Evolutionary conservation across 2,113 vertebrate genomes (phyloP).

Genomic region (Rhynchomys soricoides): DNA sequence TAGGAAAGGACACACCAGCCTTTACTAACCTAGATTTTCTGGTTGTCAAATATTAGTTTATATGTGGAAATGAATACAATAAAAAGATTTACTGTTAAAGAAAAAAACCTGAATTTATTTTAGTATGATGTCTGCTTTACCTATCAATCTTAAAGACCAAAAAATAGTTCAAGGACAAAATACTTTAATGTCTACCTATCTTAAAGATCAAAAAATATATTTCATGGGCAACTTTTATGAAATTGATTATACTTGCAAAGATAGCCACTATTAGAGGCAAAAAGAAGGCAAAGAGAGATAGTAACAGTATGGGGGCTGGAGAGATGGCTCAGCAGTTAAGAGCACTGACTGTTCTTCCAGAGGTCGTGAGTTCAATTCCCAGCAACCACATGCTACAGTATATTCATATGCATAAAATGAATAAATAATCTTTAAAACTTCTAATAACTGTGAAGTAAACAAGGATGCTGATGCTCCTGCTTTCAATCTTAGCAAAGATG

Average conservation of each 20-base stretch:
- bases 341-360: no score
- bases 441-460: neutral
- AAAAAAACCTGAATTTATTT: neutral
- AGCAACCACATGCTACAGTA: no score
- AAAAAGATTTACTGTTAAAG: neutral
- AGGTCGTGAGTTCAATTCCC: no score
- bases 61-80: neutral
- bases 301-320: neutral
- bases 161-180: neutral
- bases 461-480: neutral
- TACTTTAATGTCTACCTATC: constrained; percentile 2
- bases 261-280: constrained; percentile 26
- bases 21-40: neutral
- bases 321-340: neutral
- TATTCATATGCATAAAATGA: no score
- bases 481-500: neutral
- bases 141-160: constrained; percentile 37
- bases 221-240: neutral
- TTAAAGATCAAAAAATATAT: constrained; percentile 19
- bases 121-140: neutral
- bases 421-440: no score
- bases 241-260: constrained; percentile 1
- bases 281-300: constrained; percentile 24
- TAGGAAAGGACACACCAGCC: neutral
- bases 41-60: neutral